phyloP scores from a whole-genome alignment of 2,113 vertebrate genomes.

The Cynocephalus volans region DNA sequence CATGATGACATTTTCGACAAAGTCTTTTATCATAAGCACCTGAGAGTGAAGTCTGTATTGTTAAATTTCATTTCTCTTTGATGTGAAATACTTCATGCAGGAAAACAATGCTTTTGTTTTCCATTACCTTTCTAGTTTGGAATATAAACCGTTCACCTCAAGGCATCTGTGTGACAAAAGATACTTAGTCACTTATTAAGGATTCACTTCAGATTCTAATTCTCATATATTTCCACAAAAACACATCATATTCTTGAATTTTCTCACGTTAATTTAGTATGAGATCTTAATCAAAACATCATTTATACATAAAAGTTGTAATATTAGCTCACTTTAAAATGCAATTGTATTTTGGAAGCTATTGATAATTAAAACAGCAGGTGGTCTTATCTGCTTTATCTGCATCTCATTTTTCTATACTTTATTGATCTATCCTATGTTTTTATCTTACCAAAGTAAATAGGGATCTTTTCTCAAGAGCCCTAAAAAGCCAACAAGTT shows the following conservation, averaged over 20 bases:
- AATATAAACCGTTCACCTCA: neutral
- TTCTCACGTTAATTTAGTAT: conserved; percentile 41
- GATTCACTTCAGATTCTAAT: conserved; percentile 33
- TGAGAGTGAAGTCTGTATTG: neutral
- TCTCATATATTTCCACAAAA: conserved; percentile 50
- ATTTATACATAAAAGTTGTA: neutral
- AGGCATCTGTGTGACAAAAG: neutral
- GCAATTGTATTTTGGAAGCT: conserved; percentile 42
- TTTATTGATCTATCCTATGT: neutral
- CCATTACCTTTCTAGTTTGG: conserved; percentile 43
- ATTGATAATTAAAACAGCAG: conserved; percentile 26
- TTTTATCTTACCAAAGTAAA: conserved; percentile 9
- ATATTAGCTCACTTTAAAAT: conserved; percentile 46
- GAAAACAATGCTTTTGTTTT: conserved; percentile 45
- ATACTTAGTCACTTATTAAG: conserved; percentile 35
- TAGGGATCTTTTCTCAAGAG: neutral
- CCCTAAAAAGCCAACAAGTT: neutral
- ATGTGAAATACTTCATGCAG: neutral
- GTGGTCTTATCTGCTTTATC: neutral
- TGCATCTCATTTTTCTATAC: neutral
- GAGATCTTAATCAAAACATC: conserved; percentile 39
- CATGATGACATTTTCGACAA: conserved; percentile 60
- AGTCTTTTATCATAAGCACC: conserved; percentile 40
- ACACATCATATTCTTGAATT: neutral
- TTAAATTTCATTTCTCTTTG: conserved; percentile 50